Percentiles rank a stretch among this genome's conserved stretches.
These are phyloP conservation scores for Epinotia demarniana DNA, from an alignment of 2,888 invertebrate genomes.

Conservation along the genomic window DNA sequence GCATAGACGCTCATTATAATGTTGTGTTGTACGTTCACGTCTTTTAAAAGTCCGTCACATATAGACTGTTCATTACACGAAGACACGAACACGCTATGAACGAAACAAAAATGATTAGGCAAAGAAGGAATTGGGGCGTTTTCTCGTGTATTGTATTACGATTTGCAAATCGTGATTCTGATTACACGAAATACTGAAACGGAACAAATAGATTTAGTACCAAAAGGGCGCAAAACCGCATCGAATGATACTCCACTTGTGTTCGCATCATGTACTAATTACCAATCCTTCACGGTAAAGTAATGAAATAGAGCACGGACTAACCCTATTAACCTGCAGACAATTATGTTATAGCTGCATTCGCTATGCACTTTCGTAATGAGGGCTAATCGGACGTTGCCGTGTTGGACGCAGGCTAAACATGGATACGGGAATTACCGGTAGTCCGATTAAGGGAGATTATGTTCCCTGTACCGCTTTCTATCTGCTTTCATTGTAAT, in stretches of 20 bases:
- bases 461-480: constrained; percentile 17
- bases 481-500: constrained; percentile 23
- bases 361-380: constrained; percentile 63
- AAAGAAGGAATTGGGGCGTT: too few relatives aligned
- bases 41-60: too few relatives aligned
- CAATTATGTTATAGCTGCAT: constrained; percentile 65
- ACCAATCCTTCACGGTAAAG: constrained; percentile 38
- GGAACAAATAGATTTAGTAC: background rate
- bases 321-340: constrained; percentile 70
- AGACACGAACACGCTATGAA: too few relatives aligned
- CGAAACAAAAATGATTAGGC: too few relatives aligned
- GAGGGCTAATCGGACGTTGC: constrained; percentile 57
- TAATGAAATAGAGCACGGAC: constrained; percentile 62
- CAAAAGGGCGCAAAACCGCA: background rate
- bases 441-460: constrained; percentile 34
- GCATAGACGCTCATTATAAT: too few relatives aligned
- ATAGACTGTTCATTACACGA: too few relatives aligned
- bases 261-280: constrained; percentile 19
- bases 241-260: constrained; percentile 7
- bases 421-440: constrained; percentile 46
- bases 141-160: too few relatives aligned
- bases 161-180: background rate
- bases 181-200: constrained; percentile 3
- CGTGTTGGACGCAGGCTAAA: constrained; percentile 49
- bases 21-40: too few relatives aligned